These are phyloP conservation scores for Drosophila bocqueti DNA, from an alignment of 1,140 invertebrate genomes.

Conservation along the genomic window DNA sequence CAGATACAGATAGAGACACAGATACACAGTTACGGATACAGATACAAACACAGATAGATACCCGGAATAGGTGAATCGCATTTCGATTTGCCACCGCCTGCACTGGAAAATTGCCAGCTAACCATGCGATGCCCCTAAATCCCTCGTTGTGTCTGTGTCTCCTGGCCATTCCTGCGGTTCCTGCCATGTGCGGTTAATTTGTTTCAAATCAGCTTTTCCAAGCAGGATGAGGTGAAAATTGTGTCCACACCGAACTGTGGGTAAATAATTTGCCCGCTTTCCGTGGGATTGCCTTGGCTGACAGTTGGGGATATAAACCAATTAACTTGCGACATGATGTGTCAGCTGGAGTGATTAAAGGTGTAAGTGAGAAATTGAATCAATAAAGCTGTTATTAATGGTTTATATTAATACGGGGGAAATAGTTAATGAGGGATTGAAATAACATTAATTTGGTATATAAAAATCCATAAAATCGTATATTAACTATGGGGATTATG, in stretches of 20 bases:
- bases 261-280: conserved; percentile 36
- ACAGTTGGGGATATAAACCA: conserved; percentile 21
- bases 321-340: conserved; percentile 37
- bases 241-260: conserved; percentile 14
- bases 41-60: conserved; percentile 11
- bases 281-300: conserved; percentile 8
- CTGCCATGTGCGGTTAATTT: conserved; percentile 75
- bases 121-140: conserved; percentile 64
- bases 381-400: neutral
- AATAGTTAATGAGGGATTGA: neutral
- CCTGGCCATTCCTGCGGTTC: conserved; percentile 35
- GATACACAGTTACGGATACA: neutral
- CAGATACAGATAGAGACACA: neutral
- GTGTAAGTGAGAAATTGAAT: neutral
- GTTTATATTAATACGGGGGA: neutral
- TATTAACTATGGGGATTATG: neutral
- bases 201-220: conserved; percentile 69
- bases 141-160: conserved; percentile 26
- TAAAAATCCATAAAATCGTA: neutral
- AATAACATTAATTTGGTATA: neutral
- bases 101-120: conserved; percentile 69
- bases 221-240: conserved; percentile 11
- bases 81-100: conserved; percentile 48
- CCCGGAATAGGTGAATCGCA: conserved; percentile 20
- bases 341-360: neutral